Base-by-base conservation (phyloP, 30 jellyfish, hydroid and myxozoan genomes). In the Turritopsis rubra region DNA sequence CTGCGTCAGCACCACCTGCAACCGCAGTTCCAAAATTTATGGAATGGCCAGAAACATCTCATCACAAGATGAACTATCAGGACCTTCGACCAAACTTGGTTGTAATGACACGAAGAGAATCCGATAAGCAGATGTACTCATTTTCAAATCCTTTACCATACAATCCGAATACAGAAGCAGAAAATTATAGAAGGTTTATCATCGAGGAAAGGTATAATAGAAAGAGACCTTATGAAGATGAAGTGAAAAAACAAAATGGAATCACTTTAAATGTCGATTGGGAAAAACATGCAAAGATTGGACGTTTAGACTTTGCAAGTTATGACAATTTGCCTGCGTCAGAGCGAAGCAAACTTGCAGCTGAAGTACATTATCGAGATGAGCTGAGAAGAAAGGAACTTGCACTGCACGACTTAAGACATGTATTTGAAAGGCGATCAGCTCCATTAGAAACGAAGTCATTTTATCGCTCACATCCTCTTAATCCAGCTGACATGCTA, bases 221-320 rank as follows among this genome's bases (percentile, higher is more conserved):
- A 24, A 74, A 74, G 65, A 26, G 82, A 74, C 82, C 82, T 23
- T 23, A 1, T n/a, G 82, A 74, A 74, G 82, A 74, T n/a, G 65
- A 22, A 5, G 29, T 26, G 30, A n/a, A 22, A n/a, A 66, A 74
- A 29, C 65, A 74, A 74, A 29, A 74, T 71, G 41, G 77, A 68
- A 27, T 8, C 77, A 9, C 19, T 7, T 68, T 68, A 19, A 27
- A 68, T n/a, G 30, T 68, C 31, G 77, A 66, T 66, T 7, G 9
- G 77, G 23, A 68, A 68, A 68, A 68, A 68, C 77, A 27, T 68
- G 77, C 77, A 8, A 68, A 27, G 13, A 41, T 41, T 41, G 60
- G 60, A 41, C 60, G 60, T 13, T 41, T 41, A 41, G n/a, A n/a
- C n/a, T n/a, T n/a, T n/a, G 9, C 60, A 41, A 41, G 60, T 41